phyloP scores from a whole-genome alignment of 1,140 invertebrate species.

The Zaprionus taronus region DNA sequence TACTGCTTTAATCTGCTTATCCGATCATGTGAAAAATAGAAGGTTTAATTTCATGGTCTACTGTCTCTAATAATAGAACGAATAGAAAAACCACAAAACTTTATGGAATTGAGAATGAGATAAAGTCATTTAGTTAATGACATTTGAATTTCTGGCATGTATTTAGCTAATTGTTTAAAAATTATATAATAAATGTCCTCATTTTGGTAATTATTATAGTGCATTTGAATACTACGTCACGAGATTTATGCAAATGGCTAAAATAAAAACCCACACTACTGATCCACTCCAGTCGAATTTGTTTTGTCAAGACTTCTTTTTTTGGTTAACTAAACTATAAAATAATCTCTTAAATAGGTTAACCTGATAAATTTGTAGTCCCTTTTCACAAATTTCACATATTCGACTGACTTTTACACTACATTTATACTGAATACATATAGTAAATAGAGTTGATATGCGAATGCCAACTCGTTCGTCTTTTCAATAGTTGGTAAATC shows the following conservation, averaged over 20 bases:
- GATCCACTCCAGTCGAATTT: no score
- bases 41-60: slow-evolving; percentile 1
- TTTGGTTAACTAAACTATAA: neutral
- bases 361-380: no score
- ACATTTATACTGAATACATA: no score
- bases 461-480: neutral
- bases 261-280: neutral
- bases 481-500: neutral
- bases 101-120: neutral
- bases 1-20: neutral
- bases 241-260: neutral
- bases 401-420: no score
- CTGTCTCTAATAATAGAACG: neutral
- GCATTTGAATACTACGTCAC: no score
- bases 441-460: neutral
- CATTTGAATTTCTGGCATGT: neutral
- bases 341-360: no score
- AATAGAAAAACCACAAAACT: neutral
- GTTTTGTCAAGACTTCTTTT: no score
- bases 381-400: no score
- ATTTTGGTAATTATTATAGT: neutral
- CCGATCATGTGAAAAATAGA: neutral
- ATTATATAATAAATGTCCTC: neutral
- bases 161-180: neutral
- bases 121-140: neutral